Evolutionary conservation across 2,888 invertebrate species (phyloP), one percentile per base, ranked within the genome.

Genomic region (Timandra comae): DNA sequence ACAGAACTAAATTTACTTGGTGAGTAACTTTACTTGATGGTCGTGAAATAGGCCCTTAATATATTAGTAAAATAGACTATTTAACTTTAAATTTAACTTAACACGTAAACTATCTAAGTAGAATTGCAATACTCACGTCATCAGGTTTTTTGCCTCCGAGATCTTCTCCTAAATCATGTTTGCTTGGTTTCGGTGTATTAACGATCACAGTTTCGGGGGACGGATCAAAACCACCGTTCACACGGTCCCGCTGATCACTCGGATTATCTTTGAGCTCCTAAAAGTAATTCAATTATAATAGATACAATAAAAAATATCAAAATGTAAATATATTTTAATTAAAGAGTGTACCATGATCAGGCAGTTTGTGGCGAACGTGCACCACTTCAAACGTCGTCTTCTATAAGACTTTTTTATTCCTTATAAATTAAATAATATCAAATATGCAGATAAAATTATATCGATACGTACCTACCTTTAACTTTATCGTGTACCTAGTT

Each of bases 201-300:
- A 47, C 34, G 3, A 3, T 3, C 2, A 22, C 33, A 41, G 49
- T 43, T 45, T 68, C 63, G 1, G 65, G 64, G 7, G 53, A 38
- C 13, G 52, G 44, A 19, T 59, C 59, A 32, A 61, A 61, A 4
- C 46, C 58, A 25, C 24, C 37, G 35, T 64, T 66, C 9, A 52
- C 50, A 12, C 45, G 46, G 29, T 43, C 51, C 12, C 53, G 54
- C 35, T 43, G 11, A 48, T 49, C 3, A 42, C 43, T 32, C 47
- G 16, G 46, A 30, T 51, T n/a, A n/a, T n/a, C n/a, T n/a, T n/a
- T 47, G 30, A 50, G 25, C 22, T 55, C 59, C 62, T 59, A 33
- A 2, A 12, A 9, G 38, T 27, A 28, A 16, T 16, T 16, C n/a
- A n/a, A n/a, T n/a, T n/a, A n/a, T n/a, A n/a, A n/a, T n/a, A n/a